Evolutionary conservation across 23 tunicate genomes (phyloP), one percentile per base, ranked within the genome.

Genomic region (Styela clava): DNA sequence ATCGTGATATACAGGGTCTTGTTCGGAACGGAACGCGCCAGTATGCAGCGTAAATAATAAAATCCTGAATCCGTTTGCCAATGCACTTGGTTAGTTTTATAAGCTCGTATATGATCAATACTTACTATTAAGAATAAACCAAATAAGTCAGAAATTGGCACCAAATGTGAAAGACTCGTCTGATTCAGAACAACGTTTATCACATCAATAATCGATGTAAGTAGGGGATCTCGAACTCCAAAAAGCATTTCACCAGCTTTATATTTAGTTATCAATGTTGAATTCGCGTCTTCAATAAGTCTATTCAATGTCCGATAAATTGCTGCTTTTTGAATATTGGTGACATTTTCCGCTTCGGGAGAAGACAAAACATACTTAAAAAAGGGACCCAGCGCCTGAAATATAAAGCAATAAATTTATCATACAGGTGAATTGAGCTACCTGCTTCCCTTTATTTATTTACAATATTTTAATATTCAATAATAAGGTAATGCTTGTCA

Each of bases 81-180:
- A n/a, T n/a, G n/a, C n/a, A n/a, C n/a, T n/a, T n/a, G n/a, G n/a
- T n/a, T n/a, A n/a, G n/a, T n/a, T n/a, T n/a, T n/a, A n/a, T n/a
- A n/a, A n/a, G n/a, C n/a, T n/a, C n/a, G n/a, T n/a, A n/a, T n/a
- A n/a, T n/a, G n/a, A n/a, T n/a, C n/a, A n/a, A 3, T 27, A 69
- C 86, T 74, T 68, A 87, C 91, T 35, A 82, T 32, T 32, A 73
- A 33, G 33, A 87, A 87, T n/a, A 87, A 44, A 2, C 91, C 91
- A 81, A 87, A 82, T 28, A 68, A 61, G 24, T 74, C 86, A 29
- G 63, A 52, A 20, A 34, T 2, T 19, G 80, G 80, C 3, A 76
- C 21, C 22, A 25, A 26, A 25, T 44, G 33, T 2, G 63, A 67
- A 24, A 79, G 31, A 36, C 71, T 76, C 24, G 86, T 79, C 35